Percentiles rank a stretch among this genome's conserved stretches.
phyloP scores from a whole-genome alignment of 2,888 invertebrate species.

The Opisthograptis luteolata region DNA sequence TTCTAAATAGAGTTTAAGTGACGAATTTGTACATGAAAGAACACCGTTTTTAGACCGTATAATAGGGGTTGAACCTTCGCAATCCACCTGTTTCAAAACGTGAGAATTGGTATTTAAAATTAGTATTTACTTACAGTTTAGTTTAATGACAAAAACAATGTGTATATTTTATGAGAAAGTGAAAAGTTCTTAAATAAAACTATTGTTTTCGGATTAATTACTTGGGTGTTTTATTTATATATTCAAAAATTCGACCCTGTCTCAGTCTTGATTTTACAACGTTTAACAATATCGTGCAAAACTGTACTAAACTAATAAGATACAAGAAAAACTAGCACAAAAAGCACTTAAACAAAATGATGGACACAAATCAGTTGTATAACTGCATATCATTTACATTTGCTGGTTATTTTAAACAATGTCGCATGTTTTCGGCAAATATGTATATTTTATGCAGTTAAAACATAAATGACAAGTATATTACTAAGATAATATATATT shows the following conservation, averaged over 20 bases:
- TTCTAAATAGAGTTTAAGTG: conserved; percentile 80
- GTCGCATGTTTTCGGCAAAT: conserved; percentile 19
- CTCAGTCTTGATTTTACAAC: conserved; percentile 29
- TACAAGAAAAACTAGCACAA: conserved; percentile 5
- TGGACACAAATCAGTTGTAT: neutral
- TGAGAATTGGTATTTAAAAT: conserved; percentile 83
- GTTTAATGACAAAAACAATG: conserved; percentile 84
- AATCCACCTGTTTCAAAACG: conserved; percentile 65
- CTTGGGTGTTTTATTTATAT: conserved; percentile 76
- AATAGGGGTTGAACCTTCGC: conserved; percentile 35
- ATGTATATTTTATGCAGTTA: conserved; percentile 25
- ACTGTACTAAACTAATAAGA: too few species aligned
- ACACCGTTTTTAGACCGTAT: conserved; percentile 50
- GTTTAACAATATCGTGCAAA: neutral
- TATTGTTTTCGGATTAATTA: conserved; percentile 85
- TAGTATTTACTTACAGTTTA: conserved; percentile 85
- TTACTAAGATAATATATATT: too few species aligned
- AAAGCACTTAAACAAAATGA: neutral
- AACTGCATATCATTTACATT: conserved; percentile 14
- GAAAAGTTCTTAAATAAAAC: conserved; percentile 85
- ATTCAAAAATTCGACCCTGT: conserved; percentile 45
- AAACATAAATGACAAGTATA: too few species aligned
- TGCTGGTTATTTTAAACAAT: conserved; percentile 16
- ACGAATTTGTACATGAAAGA: conserved; percentile 76
- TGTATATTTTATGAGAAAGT: conserved; percentile 85